Evolutionary conservation across 2,888 invertebrate species (phyloP), one percentile per base, ranked within the genome.

Genomic region (Dryococelus australis): DNA sequence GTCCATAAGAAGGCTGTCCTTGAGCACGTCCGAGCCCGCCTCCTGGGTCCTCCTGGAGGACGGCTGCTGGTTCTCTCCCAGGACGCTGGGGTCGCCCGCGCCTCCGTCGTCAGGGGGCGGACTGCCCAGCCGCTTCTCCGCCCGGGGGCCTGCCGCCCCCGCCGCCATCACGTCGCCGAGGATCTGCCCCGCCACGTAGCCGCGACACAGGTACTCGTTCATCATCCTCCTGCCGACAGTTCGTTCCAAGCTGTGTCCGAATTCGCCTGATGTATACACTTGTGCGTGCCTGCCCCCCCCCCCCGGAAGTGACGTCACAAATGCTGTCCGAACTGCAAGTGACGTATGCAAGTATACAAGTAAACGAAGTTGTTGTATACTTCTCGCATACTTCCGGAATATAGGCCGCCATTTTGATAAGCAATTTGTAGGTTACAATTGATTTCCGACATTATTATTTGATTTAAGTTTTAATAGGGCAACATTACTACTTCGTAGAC

Each of bases 121-220:
- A 20, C 65, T n/a, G n/a, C 65, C n/a, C 26, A 81, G 13, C 6
- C 87, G 26, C 12, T 65, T 35, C 6, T 85, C 28, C 9, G 84
- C 90, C 88, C 51, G 24, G 81, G 9, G 24, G 13, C 20, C 20
- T 78, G 65, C 12, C 81, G 35, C 43, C 43, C n/a, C 27, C 65
- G 65, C 6, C n/a, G 43, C 43, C 35, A 92, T 92, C 92, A 96
- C 94, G 90, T 96, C 95, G 16, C 94, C 94, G 80, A 96, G 92
- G 89, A 97, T 96, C 92, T 96, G 95, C 90, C 96, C 95, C 0
- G 96, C 96, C 79, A 97, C 92, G 91, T 95, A 97, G 91, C 95
- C 96, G 65, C 96, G 94, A 90, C 96, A 96, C 85, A 96, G 93
- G 91, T 96, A 97, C 91, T 97, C 96, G 91, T 96, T 96, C 95